A percentile compares a stretch with the other conserved stretches of the same genome.
Conservation (phyloP, 2,113 vertebrate genomes). For the Sitta europaea region DNA sequence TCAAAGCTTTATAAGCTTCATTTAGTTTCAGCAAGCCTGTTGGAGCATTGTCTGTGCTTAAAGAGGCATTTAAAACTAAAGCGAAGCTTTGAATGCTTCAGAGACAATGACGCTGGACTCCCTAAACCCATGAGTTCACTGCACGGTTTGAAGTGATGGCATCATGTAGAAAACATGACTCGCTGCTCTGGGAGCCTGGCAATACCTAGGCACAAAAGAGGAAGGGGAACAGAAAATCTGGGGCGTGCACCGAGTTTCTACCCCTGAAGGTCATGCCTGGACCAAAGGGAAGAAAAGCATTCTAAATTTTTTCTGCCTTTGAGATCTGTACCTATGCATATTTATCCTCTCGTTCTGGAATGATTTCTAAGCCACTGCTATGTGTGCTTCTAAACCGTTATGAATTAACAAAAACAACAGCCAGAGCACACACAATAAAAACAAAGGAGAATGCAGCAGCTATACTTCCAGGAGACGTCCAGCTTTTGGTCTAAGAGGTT, state of each 20-base stretch:
- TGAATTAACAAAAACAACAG: not conserved
- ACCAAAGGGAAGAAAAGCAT: not conserved
- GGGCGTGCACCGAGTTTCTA: accelerated
- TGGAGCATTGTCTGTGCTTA: conserved; percentile 59
- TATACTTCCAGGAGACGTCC: not conserved
- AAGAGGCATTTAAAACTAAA: conserved; percentile 61
- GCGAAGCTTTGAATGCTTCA: conserved; percentile 56
- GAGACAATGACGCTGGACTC: conserved; percentile 39
- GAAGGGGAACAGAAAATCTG: not conserved
- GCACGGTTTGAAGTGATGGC: conserved; percentile 24
- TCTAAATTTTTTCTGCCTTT: not conserved
- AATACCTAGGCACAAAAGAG: not conserved
- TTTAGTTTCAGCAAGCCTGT: conserved; percentile 54
- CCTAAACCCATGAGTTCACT: conserved; percentile 36
- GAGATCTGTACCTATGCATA: not conserved
- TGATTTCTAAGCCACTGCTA: not conserved
- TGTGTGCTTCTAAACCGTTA: not conserved
- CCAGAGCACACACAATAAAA: not conserved
- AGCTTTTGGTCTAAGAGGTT: not conserved
- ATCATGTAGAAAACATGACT: conserved; percentile 51
- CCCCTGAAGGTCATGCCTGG: not conserved
- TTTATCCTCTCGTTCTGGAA: not conserved
- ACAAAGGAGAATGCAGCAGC: not conserved
- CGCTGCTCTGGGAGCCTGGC: not conserved
- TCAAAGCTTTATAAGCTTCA: conserved; percentile 67